Evolutionary conservation across 2,797 vertebrate genomes (phyloP), one percentile per base, ranked within the genome.

Genomic region (Pelochelys cantorii): DNA sequence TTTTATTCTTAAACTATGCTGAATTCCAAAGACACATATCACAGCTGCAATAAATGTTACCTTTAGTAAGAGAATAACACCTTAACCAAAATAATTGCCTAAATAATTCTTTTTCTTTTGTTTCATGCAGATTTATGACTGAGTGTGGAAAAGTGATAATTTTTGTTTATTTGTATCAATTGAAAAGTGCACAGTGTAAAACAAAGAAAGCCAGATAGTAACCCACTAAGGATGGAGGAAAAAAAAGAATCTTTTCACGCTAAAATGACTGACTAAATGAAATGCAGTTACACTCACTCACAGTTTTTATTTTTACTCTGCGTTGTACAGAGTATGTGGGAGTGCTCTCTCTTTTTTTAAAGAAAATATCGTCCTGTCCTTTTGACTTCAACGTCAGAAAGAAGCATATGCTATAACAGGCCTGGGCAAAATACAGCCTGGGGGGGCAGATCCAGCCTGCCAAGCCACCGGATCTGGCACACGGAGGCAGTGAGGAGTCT

Each of bases 141-240:
- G 53, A 85, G 75, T 42, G 62, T 13, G 84, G 85, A 81, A 95
- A 92, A 81, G 75, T 80, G 79, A 89, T 53, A 88, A 48, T 14
- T 25, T 91, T 90, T 92, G 11, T 83, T 83, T 84, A 87, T 48
- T 83, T 79, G 59, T 57, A 3, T 89, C 54, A 89, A 25, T 23
- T 9, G 56, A 93, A 94, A 87, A 90, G 84, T 86, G 91, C 74
- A 84, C 48, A 90, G 75, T 8, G 52, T 71, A 92, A 83, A 15
- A 31, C 78, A 92, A 92, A 96, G 23, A 92, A 93, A 95, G 85
- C 81, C 5, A 37, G 18, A 80, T 22, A 84, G 25, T 74, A 95
- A 80, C 52, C 85, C 86, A 92, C 31, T 81, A 59, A 3, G 86
- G 29, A 79, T 6, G 13, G 34, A 95, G 59, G 84, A 91, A 87